phyloP scores from a whole-genome alignment of 2,888 invertebrate genomes.

The Teinopalpus imperialis region DNA sequence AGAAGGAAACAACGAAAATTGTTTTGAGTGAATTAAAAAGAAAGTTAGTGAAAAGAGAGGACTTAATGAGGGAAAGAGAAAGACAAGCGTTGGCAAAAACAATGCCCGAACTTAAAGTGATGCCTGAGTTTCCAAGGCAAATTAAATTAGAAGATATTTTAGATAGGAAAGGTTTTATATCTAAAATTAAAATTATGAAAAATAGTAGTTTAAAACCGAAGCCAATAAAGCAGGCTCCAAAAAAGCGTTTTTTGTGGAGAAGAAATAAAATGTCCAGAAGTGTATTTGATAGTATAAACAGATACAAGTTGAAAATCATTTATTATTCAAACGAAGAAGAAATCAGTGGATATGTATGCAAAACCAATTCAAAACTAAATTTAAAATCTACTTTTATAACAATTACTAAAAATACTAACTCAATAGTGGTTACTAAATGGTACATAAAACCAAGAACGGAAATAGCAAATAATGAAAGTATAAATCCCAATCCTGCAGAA shows the following conservation, averaged over 20 bases:
- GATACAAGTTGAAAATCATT: constrained; percentile 39
- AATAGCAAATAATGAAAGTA: constrained; percentile 12
- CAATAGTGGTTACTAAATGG: constrained; percentile 48
- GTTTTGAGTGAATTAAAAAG: constrained; percentile 67
- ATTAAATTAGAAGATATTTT: constrained; percentile 54
- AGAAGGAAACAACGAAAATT: constrained; percentile 61
- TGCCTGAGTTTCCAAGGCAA: constrained; percentile 74
- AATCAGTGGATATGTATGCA: constrained; percentile 40
- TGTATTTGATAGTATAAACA: constrained; percentile 33
- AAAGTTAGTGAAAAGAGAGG: constrained; percentile 70
- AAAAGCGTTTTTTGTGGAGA: constrained; percentile 10
- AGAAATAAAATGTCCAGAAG: constrained; percentile 19
- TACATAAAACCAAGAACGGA: constrained; percentile 37
- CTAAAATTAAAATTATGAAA: constrained; percentile 43
- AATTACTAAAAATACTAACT: constrained; percentile 34
- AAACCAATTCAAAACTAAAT: constrained; percentile 49
- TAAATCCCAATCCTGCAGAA: constrained; percentile 41
- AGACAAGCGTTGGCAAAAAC: constrained; percentile 71
- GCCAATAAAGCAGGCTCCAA: constrained; percentile 31
- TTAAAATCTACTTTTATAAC: constrained; percentile 49
- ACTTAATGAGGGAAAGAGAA: constrained; percentile 73
- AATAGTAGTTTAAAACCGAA: no score
- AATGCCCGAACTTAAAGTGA: constrained; percentile 62
- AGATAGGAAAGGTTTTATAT: constrained; percentile 55
- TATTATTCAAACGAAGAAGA: constrained; percentile 47